Evolutionary conservation across 2,888 invertebrate species (phyloP).

Genomic region (Campaea margaritaria): DNA sequence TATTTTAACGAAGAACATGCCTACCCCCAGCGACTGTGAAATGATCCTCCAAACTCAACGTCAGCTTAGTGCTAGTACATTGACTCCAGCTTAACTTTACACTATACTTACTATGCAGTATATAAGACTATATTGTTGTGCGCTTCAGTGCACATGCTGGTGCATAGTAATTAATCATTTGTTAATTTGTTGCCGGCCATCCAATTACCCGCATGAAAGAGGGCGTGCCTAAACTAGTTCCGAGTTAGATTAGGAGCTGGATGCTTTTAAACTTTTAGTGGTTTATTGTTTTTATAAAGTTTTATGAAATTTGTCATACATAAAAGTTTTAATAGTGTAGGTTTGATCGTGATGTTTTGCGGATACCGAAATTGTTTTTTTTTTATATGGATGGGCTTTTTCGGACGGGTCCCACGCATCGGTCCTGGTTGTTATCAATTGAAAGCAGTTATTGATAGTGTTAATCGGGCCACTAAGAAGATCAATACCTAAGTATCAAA

Average conservation of each 20-base stretch:
- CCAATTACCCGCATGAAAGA: slow-evolving; percentile 56
- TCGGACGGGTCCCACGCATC: too few relatives aligned
- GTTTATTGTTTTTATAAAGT: slow-evolving; percentile 1
- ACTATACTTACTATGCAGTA: slow-evolving; percentile 10
- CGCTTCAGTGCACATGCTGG: slow-evolving; percentile 47
- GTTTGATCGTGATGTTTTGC: too few relatives aligned
- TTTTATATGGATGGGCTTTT: too few relatives aligned
- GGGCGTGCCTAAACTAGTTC: slow-evolving; percentile 36
- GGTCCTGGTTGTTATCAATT: too few relatives aligned
- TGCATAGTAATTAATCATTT: slow-evolving; percentile 65
- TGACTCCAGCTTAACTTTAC: slow-evolving; percentile 17
- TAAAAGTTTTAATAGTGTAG: too few relatives aligned
- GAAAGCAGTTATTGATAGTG: too few relatives aligned
- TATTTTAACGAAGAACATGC: not conserved
- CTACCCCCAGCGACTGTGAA: not conserved
- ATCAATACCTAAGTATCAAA: too few relatives aligned
- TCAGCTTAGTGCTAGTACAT: slow-evolving; percentile 21
- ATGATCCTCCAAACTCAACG: slow-evolving; percentile 1
- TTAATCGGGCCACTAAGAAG: too few relatives aligned
- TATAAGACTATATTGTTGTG: slow-evolving; percentile 34
- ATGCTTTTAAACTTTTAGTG: not conserved
- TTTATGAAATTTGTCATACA: too few relatives aligned
- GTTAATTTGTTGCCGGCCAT: slow-evolving; percentile 58
- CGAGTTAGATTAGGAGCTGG: slow-evolving; percentile 19
- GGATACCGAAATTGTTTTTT: not conserved